Base-by-base conservation (phyloP, 2,113 vertebrate genomes). In the Xiphophorus hellerii region DNA sequence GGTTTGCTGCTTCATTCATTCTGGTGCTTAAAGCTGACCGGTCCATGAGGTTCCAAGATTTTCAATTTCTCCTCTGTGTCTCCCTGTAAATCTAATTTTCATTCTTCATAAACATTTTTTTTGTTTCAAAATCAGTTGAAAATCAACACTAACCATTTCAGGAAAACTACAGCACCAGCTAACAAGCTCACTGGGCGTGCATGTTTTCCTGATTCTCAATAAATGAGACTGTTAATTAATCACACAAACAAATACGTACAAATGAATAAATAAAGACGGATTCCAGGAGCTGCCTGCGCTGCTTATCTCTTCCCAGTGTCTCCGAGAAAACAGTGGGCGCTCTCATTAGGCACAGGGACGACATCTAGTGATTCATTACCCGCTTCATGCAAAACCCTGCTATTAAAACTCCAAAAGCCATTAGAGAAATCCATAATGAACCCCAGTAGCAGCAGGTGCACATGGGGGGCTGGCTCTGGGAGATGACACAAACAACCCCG, bases 341-440 rank as follows among this genome's bases (percentile, higher is more conserved):
- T 90, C 92, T 91, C 91, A 92, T 92, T 93, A 92, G 87, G 87
- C 87, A 68, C 82, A 70, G 78, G 84, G 87, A 87, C 63, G 83
- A 90, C 91, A 90, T 90, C 90, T 71, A 88, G 84, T 92, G 87
- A 92, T 92, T 93, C 92, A 90, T 93, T 93, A 92, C 84, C 68
- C 68, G 63, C 84, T 81, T 86, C 75, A 84, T 84, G 89, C 90
- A 89, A 92, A 93, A 91, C 80, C 85, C 85, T 80, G 85, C 91
- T 90, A 92, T 93, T 93, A 92, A 91, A 93, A 92, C 88, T 86
- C 84, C 90, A 89, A 91, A 92, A 90, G 84, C 89, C 92, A 92
- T 93, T 92, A 93, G 90, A 93, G 90, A 81, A 84, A 91, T 90
- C 80, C 88, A 91, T 93, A 93, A 93, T 92, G 92, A 93, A 89